These are phyloP conservation scores for Abscondita cerata DNA, from an alignment of 2,888 invertebrate species.

Conservation along the genomic window DNA sequence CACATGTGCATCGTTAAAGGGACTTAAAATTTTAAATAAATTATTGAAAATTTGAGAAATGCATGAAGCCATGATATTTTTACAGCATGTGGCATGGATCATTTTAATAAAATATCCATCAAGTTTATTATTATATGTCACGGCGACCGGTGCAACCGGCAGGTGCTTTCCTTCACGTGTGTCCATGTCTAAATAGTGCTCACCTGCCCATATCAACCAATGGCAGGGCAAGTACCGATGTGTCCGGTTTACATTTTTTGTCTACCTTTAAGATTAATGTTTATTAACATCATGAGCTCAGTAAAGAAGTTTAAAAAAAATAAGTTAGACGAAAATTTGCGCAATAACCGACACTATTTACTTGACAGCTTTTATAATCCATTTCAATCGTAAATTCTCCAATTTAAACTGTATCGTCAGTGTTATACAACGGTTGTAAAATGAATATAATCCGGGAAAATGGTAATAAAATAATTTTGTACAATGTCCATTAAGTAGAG, in stretches of 20 bases:
- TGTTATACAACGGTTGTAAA: background rate
- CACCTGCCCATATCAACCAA: conserved; percentile 34
- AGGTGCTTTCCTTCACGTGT: conserved; percentile 36
- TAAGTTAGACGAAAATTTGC: too few relatives aligned
- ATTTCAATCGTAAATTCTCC: background rate
- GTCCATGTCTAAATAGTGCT: conserved; percentile 30
- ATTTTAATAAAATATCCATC: conserved; percentile 20
- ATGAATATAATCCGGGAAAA: conserved; percentile 1
- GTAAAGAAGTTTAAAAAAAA: background rate
- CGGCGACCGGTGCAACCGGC: conserved; percentile 32
- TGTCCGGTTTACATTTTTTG: conserved; percentile 13
- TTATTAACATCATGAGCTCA: conserved; percentile 18
- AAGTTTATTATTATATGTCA: conserved; percentile 28
- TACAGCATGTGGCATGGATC: background rate
- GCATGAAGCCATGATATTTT: conserved; percentile 8
- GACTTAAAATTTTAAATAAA: too few relatives aligned
- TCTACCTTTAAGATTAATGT: conserved; percentile 20
- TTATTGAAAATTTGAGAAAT: too few relatives aligned
- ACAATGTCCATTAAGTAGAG: too few relatives aligned
- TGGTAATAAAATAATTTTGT: too few relatives aligned
- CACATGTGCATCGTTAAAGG: too few relatives aligned
- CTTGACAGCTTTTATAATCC: conserved; percentile 1
- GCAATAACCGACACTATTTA: too few relatives aligned
- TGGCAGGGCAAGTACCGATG: conserved; percentile 22
- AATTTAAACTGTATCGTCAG: conserved; percentile 1